A percentile compares a stretch with the other conserved stretches of the same genome.
phyloP scores from a whole-genome alignment of 2,113 vertebrate genomes.

The Paramormyrops kingsleyae region DNA sequence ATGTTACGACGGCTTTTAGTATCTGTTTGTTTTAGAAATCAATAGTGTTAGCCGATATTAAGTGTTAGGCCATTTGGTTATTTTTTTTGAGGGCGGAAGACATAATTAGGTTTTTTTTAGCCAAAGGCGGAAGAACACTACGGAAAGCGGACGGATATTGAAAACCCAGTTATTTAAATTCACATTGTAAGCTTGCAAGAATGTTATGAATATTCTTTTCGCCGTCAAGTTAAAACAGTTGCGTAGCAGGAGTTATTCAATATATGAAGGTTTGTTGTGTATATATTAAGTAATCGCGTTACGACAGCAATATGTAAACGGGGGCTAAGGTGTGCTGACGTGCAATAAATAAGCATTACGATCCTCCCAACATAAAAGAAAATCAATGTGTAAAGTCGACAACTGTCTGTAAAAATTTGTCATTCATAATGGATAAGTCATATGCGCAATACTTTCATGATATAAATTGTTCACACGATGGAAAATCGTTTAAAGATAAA shows the following conservation, averaged over 20 bases:
- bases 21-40: background rate
- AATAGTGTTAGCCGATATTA: background rate
- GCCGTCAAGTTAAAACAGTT: background rate
- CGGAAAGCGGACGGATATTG: background rate
- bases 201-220: background rate
- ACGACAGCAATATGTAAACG: background rate
- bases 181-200: background rate
- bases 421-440: background rate
- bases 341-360: background rate
- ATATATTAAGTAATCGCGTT: background rate
- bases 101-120: constrained; percentile 28
- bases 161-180: background rate
- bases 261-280: background rate
- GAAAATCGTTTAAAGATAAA: background rate
- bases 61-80: constrained; percentile 38
- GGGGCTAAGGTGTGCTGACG: background rate
- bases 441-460: background rate
- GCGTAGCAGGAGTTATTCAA: background rate
- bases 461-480: background rate
- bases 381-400: background rate
- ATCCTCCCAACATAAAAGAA: background rate
- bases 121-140: constrained; percentile 53
- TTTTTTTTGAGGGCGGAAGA: constrained; percentile 49
- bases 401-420: background rate
- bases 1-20: background rate